A percentile compares a stretch with the other conserved stretches of the same genome.
phyloP scores from a whole-genome alignment of 2,113 vertebrate genomes.

The Eubucco bourcierii region DNA sequence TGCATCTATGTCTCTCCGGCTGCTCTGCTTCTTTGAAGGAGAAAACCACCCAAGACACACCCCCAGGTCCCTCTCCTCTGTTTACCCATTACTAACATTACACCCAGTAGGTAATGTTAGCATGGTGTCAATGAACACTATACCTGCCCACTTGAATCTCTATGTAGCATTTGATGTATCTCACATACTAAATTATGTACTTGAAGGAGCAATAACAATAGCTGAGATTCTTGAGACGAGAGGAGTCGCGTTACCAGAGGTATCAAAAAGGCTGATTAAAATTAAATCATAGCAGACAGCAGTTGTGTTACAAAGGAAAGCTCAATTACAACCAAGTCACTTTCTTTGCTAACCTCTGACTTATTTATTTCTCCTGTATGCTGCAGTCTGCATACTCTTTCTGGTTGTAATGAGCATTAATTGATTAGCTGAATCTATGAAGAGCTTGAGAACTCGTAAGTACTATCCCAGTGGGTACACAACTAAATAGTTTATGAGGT shows the following conservation, averaged over 20 bases:
- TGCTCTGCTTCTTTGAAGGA: not conserved
- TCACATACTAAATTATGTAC: slow-evolving; percentile 43
- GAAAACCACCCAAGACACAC: not conserved
- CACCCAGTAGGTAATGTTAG: not conserved
- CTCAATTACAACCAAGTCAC: slow-evolving; percentile 59
- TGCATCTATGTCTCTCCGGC: not conserved
- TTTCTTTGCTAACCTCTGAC: slow-evolving; percentile 68
- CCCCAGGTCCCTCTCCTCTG: not conserved
- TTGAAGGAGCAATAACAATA: slow-evolving; percentile 19
- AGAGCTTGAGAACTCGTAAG: slow-evolving; percentile 85
- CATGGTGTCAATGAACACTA: not conserved
- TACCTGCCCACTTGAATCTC: not conserved
- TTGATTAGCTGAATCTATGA: slow-evolving; percentile 92
- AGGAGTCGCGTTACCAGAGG: slow-evolving; percentile 20
- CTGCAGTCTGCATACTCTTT: slow-evolving; percentile 74
- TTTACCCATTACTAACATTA: not conserved
- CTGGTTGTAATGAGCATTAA: slow-evolving; percentile 90
- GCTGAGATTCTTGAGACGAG: slow-evolving; percentile 40
- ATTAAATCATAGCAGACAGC: slow-evolving; percentile 68
- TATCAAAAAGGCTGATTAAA: slow-evolving; percentile 56
- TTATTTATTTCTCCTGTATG: slow-evolving; percentile 73
- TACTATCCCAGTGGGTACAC: slow-evolving; percentile 86
- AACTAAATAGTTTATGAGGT: slow-evolving; percentile 99
- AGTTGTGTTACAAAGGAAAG: slow-evolving; percentile 57
- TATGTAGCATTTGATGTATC: not conserved